Conservation (phyloP, 2,888 invertebrate genomes). For the Nephrotoma appendiculata region DNA sequence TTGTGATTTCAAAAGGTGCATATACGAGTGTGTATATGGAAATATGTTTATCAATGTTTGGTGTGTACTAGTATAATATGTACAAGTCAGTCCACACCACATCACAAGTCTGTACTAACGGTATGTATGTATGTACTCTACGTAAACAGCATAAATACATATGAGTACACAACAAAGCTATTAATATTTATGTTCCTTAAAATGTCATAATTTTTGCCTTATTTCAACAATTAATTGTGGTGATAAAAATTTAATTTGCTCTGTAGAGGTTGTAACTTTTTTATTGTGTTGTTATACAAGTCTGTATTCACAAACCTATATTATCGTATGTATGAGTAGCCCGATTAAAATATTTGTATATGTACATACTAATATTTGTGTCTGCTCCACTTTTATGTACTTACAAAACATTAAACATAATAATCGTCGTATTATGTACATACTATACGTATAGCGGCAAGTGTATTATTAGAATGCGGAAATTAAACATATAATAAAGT, state of each 20-base stretch:
- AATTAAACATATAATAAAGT: background rate
- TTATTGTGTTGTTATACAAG: background rate
- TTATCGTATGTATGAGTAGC: background rate
- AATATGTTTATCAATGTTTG: no score
- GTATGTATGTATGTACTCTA: no score
- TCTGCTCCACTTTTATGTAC: background rate
- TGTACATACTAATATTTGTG: background rate
- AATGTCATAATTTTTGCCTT: background rate
- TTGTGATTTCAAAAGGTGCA: background rate
- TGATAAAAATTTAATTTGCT: background rate
- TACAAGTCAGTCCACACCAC: background rate
- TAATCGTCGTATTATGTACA: background rate
- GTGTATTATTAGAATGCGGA: background rate
- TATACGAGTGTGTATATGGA: background rate
- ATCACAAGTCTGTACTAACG: background rate
- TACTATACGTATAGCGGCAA: background rate
- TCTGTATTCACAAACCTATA: background rate
- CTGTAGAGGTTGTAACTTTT: background rate
- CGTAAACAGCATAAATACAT: no score
- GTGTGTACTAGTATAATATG: background rate
- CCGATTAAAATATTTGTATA: background rate
- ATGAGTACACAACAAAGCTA: background rate
- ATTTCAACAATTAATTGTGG: background rate
- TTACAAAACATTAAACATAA: background rate
- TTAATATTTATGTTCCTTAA: background rate